Percentiles rank a stretch among this genome's conserved stretches.
These are phyloP conservation scores for Alviniconcha strummeri DNA, from an alignment of 2,888 invertebrate genomes.

Conservation along the genomic window DNA sequence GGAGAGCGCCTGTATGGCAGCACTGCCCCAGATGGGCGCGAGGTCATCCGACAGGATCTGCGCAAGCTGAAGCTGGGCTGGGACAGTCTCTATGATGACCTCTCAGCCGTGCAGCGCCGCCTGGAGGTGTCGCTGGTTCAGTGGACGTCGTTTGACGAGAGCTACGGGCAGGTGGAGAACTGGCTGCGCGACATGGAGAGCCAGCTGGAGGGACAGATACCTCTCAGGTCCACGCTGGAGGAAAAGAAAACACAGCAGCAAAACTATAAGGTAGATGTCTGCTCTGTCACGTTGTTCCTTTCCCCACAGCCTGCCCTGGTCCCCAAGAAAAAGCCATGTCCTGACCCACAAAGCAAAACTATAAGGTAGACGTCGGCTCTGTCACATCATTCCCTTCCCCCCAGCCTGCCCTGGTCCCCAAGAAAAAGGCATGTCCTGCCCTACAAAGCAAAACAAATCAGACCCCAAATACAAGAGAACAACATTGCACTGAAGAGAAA, in stretches of 20 bases:
- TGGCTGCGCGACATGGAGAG: slow-evolving; percentile 87
- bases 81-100: slow-evolving; percentile 89
- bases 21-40: slow-evolving; percentile 92
- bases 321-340: too few species aligned
- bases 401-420: too few species aligned
- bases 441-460: too few species aligned
- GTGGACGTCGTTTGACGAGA: slow-evolving; percentile 95
- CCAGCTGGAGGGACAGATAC: slow-evolving; percentile 85
- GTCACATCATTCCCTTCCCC: too few species aligned
- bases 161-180: slow-evolving; percentile 82
- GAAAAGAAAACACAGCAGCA: slow-evolving; percentile 88
- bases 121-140: slow-evolving; percentile 91
- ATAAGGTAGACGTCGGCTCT: too few species aligned
- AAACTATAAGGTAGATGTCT: slow-evolving; percentile 56
- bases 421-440: too few species aligned
- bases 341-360: too few species aligned
- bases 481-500: too few species aligned
- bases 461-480: too few species aligned
- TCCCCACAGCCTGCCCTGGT: too few species aligned
- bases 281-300: too few species aligned
- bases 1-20: slow-evolving; percentile 94
- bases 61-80: slow-evolving; percentile 88
- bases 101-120: slow-evolving; percentile 88
- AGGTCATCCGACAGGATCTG: slow-evolving; percentile 89
- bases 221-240: slow-evolving; percentile 89